Evolutionary conservation across 2,888 invertebrate genomes (phyloP), one percentile per base, ranked within the genome.

Genomic region (Lasioglossum villosulum): DNA sequence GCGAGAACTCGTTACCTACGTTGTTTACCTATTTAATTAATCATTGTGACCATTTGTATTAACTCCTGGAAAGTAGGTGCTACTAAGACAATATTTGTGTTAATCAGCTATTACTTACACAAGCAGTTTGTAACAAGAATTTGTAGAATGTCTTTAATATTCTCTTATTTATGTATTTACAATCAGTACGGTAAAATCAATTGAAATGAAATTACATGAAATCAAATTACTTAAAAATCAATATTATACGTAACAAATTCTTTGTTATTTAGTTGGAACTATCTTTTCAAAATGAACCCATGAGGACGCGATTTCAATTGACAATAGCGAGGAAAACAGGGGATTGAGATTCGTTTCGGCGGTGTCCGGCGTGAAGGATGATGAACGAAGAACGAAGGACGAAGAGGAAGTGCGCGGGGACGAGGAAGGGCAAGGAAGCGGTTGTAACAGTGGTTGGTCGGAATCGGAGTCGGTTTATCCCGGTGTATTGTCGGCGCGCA

Each of bases 401-500:
- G 23, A 37, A 30, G 34, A 30, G 70, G 71, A 71, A 78, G 30
- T 78, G 66, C 70, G 52, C 19, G 71, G 74, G 30, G 34, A 42
- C 12, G 59, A 3, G 52, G 71, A 66, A 23, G 52, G 56, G 70
- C 30, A 63, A 30, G 68, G 77, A 72, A 59, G 75, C 52, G 80
- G 42, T 45, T 66, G 75, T 86, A 80, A 80, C 83, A 73, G 78
- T 74, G 78, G 75, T 75, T 80, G 90, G 82, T 80, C 79, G 91
- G 86, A 91, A 91, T 89, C 90, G 86, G 83, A 92, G 90, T 82
- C 89, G 91, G 90, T 93, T 93, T 92, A 92, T 92, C 92, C 88
- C 82, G 77, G 88, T 88, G 83, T 91, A 93, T 93, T 93, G 93
- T 92, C 90, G 84, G 84, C 91, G 92, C 92, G 93, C 94, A 94